Conservation (phyloP, 2,797 vertebrate genomes). For the Gymnocypris eckloni region DNA sequence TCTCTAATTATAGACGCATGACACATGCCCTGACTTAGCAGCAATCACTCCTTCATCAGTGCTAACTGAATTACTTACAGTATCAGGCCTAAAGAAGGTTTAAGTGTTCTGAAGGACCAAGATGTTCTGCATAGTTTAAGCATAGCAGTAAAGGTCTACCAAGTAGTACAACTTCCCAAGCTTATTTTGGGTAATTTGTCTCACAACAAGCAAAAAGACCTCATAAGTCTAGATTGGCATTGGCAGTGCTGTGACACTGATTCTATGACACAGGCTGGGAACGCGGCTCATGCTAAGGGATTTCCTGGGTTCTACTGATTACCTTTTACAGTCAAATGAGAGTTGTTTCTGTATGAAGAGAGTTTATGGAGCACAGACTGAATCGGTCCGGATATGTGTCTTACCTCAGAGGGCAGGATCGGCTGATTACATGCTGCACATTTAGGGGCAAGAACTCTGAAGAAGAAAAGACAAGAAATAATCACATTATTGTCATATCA, state of each 20-base stretch:
- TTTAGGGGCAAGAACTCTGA: conserved; percentile 93
- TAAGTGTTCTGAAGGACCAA: not conserved
- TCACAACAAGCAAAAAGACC: not conserved
- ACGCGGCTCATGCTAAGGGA: not conserved
- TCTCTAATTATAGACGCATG: conserved; percentile 68
- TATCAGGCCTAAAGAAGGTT: not conserved
- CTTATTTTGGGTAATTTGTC: not conserved
- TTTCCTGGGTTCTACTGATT: conserved; percentile 1
- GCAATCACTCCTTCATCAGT: not conserved
- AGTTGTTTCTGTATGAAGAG: not conserved
- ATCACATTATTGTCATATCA: not conserved
- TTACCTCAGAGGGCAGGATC: conserved; percentile 94
- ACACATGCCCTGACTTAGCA: not conserved
- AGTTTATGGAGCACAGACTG: not conserved
- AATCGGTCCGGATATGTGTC: conserved; percentile 39
- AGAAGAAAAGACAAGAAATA: conserved; percentile 35
- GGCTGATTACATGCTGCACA: conserved; percentile 92
- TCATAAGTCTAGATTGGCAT: not conserved
- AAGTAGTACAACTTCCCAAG: not conserved
- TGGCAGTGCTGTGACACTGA: not conserved
- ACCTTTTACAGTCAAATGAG: not conserved
- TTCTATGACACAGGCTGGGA: not conserved
- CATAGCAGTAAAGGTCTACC: not conserved
- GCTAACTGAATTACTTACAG: conserved; percentile 4
- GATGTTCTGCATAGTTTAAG: not conserved